These are phyloP conservation scores for Eucera pruinosa DNA, from an alignment of 2,888 invertebrate species.

Conservation along the genomic window DNA sequence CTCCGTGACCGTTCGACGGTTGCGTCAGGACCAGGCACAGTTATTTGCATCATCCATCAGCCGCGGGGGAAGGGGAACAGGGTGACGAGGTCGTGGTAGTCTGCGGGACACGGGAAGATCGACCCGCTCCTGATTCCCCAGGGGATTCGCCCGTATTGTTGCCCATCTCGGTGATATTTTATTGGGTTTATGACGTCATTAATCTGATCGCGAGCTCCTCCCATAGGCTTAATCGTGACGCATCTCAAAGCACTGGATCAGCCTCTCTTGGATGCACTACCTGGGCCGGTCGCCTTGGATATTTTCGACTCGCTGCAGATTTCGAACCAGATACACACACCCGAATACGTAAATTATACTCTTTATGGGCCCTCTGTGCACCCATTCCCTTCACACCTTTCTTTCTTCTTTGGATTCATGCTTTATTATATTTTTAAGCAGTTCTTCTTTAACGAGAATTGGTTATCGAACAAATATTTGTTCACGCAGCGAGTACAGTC, in stretches of 20 bases:
- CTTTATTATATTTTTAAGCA: not conserved
- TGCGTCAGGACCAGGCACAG: slow-evolving; percentile 76
- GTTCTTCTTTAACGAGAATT: too few relatives aligned
- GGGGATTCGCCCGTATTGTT: slow-evolving; percentile 81
- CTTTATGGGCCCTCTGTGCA: slow-evolving; percentile 71
- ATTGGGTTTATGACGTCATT: slow-evolving; percentile 84
- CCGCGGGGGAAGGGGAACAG: slow-evolving; percentile 50
- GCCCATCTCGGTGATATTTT: slow-evolving; percentile 81
- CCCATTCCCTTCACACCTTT: slow-evolving; percentile 63
- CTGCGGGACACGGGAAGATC: slow-evolving; percentile 24
- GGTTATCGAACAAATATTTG: too few relatives aligned
- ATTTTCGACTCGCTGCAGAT: slow-evolving; percentile 70
- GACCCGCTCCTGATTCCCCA: slow-evolving; percentile 73
- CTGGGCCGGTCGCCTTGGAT: slow-evolving; percentile 72
- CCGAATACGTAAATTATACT: slow-evolving; percentile 76
- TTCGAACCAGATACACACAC: slow-evolving; percentile 57
- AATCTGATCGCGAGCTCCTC: slow-evolving; percentile 82
- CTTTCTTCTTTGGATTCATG: not conserved
- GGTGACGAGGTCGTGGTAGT: slow-evolving; percentile 47
- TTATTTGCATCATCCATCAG: slow-evolving; percentile 84
- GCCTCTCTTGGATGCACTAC: slow-evolving; percentile 54
- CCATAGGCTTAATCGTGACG: slow-evolving; percentile 81
- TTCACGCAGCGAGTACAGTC: too few relatives aligned
- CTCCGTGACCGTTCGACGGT: slow-evolving; percentile 73
- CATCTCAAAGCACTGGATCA: slow-evolving; percentile 67